These are phyloP conservation scores for Odontomachus brunneus DNA, from an alignment of 1,140 invertebrate species.

Conservation along the genomic window DNA sequence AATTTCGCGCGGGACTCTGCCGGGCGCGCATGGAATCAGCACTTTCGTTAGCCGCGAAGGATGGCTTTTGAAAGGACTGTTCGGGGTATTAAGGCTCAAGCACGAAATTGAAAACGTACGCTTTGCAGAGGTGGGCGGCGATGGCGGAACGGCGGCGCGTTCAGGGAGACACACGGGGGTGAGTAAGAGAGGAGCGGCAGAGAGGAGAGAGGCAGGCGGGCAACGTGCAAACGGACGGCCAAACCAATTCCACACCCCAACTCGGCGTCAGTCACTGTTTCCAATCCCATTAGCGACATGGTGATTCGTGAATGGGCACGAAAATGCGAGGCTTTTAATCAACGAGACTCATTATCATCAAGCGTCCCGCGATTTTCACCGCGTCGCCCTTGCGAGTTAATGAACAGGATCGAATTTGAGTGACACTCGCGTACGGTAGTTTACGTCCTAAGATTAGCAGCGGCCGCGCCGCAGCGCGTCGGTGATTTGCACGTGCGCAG, in stretches of 20 bases:
- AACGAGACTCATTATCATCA: conserved; percentile 76
- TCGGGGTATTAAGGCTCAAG: conserved; percentile 69
- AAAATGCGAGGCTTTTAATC: conserved; percentile 79
- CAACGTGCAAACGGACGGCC: conserved; percentile 61
- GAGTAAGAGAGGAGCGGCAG: background rate
- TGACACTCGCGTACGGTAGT: conserved; percentile 49
- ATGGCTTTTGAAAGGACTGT: conserved; percentile 67
- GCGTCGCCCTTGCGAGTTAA: conserved; percentile 63
- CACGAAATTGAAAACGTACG: conserved; percentile 72
- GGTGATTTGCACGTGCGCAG: conserved; percentile 6
- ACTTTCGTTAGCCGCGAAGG: conserved; percentile 64
- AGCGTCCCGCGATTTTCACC: conserved; percentile 58
- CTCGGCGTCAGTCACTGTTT: conserved; percentile 72
- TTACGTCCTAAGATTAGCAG: conserved; percentile 47
- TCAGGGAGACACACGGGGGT: background rate
- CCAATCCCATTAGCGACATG: conserved; percentile 79
- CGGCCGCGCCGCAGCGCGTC: background rate
- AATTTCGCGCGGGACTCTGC: conserved; percentile 54
- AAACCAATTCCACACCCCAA: conserved; percentile 72
- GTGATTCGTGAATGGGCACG: conserved; percentile 72
- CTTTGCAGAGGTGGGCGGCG: background rate
- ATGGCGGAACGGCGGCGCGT: no score
- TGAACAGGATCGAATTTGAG: conserved; percentile 45
- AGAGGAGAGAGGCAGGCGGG: no score
- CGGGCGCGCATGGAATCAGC: conserved; percentile 50